Conservation (phyloP, 2,797 vertebrate genomes). For the Nothura maculosa region DNA sequence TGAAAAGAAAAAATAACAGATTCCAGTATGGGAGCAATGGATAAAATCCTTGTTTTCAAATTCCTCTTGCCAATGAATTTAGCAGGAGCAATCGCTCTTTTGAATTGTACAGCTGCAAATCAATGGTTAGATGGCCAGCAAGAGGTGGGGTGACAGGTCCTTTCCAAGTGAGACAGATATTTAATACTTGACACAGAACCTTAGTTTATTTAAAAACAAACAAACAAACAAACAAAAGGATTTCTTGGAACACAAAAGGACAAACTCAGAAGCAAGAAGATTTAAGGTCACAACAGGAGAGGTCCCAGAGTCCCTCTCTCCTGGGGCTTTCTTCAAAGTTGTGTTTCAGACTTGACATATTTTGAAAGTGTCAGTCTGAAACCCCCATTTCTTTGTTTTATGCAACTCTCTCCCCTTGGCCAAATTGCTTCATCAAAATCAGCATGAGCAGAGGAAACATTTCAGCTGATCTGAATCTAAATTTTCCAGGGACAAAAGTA, state of each 20-base stretch:
- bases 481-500: background rate
- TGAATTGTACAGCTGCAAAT: background rate
- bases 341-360: background rate
- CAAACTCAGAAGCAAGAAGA: background rate
- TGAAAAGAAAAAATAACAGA: background rate
- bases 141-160: background rate
- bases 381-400: background rate
- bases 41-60: background rate
- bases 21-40: background rate
- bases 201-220: background rate
- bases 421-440: background rate
- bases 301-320: accelerated
- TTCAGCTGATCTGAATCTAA: conserved; percentile 56
- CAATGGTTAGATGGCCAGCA: too few relatives aligned
- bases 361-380: conserved; percentile 12
- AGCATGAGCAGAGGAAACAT: accelerated
- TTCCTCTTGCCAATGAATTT: too few relatives aligned
- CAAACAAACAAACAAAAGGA: too few relatives aligned
- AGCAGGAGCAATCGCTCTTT: background rate
- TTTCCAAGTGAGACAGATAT: background rate
- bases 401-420: background rate
- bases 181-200: background rate
- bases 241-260: accelerated
- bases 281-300: background rate
- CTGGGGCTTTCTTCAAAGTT: background rate